Evolutionary conservation across 1,140 invertebrate species (phyloP).

Genomic region (Campoletis sonorensis): DNA sequence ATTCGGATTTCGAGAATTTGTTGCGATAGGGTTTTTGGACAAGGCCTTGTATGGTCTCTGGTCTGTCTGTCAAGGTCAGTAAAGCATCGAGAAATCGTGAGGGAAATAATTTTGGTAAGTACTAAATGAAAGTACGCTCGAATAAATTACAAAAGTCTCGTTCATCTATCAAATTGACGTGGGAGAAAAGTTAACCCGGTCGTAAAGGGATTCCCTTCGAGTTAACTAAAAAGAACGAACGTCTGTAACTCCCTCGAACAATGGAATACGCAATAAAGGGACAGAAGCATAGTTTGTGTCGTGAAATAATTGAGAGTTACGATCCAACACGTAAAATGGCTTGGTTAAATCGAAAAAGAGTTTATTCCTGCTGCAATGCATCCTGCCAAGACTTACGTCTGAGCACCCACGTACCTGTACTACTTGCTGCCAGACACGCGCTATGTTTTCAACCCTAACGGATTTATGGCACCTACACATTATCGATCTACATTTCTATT

Average conservation of each 20-base stretch:
- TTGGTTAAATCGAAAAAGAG: slow-evolving; percentile 58
- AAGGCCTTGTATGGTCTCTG: too few species aligned
- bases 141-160: too few species aligned
- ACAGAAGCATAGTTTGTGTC: slow-evolving; percentile 52
- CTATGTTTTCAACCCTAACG: too few species aligned
- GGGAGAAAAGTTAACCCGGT: slow-evolving; percentile 52
- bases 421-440: too few species aligned
- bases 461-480: slow-evolving; percentile 2
- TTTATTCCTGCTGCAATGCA: slow-evolving; percentile 59
- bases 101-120: too few species aligned
- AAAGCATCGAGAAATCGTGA: too few species aligned
- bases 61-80: too few species aligned
- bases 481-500: background rate
- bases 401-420: too few species aligned
- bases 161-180: slow-evolving; percentile 26
- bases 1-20: too few species aligned
- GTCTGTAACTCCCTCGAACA: slow-evolving; percentile 50
- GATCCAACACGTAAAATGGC: slow-evolving; percentile 58
- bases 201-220: slow-evolving; percentile 59
- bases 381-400: slow-evolving; percentile 35
- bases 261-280: slow-evolving; percentile 65
- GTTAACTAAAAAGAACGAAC: slow-evolving; percentile 58
- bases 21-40: too few species aligned
- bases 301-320: slow-evolving; percentile 68
- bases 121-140: too few species aligned